phyloP scores from a whole-genome alignment of 1,140 invertebrate species.

The Cyclina sinensis region DNA sequence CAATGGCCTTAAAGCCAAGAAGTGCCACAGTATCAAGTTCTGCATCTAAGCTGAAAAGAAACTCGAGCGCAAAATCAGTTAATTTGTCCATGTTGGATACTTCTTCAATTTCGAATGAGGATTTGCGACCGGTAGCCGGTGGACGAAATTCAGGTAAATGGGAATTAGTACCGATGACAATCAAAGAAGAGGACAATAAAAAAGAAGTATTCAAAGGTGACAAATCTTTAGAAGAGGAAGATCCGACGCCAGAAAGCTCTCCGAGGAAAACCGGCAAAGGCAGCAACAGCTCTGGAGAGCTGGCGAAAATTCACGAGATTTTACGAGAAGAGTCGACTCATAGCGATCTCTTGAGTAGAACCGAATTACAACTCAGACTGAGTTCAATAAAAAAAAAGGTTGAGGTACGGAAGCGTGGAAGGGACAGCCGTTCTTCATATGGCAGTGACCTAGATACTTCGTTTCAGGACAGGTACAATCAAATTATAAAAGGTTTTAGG shows the following conservation, averaged over 20 bases:
- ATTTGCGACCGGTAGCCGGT: background rate
- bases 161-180: slow-evolving; percentile 44
- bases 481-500: background rate
- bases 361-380: slow-evolving; percentile 38
- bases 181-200: slow-evolving; percentile 36
- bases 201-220: background rate
- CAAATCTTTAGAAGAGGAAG: slow-evolving; percentile 24
- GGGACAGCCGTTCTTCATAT: slow-evolving; percentile 58
- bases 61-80: slow-evolving; percentile 45
- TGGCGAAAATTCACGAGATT: slow-evolving; percentile 52
- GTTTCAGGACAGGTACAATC: slow-evolving; percentile 42
- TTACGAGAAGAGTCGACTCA: slow-evolving; percentile 47
- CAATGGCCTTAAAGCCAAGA: slow-evolving; percentile 42
- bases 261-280: background rate
- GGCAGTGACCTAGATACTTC: slow-evolving; percentile 58
- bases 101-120: background rate
- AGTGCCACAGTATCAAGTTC: slow-evolving; percentile 30
- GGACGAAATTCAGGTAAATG: slow-evolving; percentile 6
- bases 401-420: slow-evolving; percentile 56
- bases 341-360: slow-evolving; percentile 44
- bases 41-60: background rate
- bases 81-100: slow-evolving; percentile 1
- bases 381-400: slow-evolving; percentile 64
- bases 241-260: slow-evolving; percentile 23
- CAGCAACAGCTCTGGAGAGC: background rate